Evolutionary conservation across 2,888 invertebrate species (phyloP), one percentile per base, ranked within the genome.

Genomic region (Leptopterna dolabrata): DNA sequence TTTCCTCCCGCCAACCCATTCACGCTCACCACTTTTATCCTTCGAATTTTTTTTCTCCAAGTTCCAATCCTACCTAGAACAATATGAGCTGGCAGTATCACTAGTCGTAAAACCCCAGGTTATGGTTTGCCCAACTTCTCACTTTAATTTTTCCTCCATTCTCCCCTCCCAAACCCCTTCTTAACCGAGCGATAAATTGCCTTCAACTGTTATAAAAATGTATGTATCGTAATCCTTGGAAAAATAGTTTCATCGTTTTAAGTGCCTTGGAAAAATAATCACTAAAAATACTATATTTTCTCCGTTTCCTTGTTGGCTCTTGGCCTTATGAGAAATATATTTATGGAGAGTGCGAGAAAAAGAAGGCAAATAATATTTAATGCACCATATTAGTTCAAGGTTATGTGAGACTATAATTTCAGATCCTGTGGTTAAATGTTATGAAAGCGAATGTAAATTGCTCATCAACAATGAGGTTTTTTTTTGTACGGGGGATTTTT

Each of bases 21-120:
- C 36, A 76, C 76, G 43, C 43, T 43, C n/a, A 78, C 41, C 78
- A 43, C 78, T 78, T 78, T 76, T 45, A 19, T 19, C 78, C 43
- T 45, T 45, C 14, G 41, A 45, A n/a, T 43, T 36, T 36, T 78
- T 78, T 78, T 45, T 43, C 36, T 36, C 36, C 36, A 2, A 2
- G 2, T 36, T 78, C 45, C 78, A 78, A 45, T 78, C 45, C 45
- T 27, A 43, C 78, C 78, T 78, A 24, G 78, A 78, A 78, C 78
- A 78, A 78, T 45, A 43, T 43, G 45, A 43, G 45, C 78, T 24
- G n/a, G 78, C 78, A 78, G 45, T 78, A 78, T 78, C 78, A 45
- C 78, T 27, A 43, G 78, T 78, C 78, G 78, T 78, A 78, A 78
- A 78, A 43, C n/a, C 45, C 45, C 45, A 78, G 43, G 78, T 78